Percentiles rank a stretch among this genome's conserved stretches.
These are phyloP conservation scores for Heteronetta atricapilla DNA, from an alignment of 2,113 vertebrate species.

Conservation along the genomic window DNA sequence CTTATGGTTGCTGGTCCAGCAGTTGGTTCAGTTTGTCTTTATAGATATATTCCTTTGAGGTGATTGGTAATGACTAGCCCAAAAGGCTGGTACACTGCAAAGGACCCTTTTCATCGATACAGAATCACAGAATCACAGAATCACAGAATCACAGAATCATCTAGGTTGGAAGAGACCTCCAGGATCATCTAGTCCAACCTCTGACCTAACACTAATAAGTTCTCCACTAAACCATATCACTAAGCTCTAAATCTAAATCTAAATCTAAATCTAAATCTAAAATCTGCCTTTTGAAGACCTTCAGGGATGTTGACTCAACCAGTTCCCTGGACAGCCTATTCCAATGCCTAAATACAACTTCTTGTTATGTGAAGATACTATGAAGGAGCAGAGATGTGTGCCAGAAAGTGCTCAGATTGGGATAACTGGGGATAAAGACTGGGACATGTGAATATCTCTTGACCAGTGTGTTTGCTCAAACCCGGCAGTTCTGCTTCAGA, in stretches of 20 bases:
- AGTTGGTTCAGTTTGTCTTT: background rate
- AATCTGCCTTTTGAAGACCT: too few species aligned
- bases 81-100: rapidly evolving
- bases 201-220: too few species aligned
- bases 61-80: background rate
- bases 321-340: too few species aligned
- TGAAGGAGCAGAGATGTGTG: rapidly evolving
- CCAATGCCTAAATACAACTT: too few species aligned
- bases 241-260: too few species aligned
- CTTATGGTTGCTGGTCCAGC: background rate
- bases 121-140: too few species aligned
- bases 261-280: too few species aligned
- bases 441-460: rapidly evolving
- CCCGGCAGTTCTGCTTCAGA: background rate
- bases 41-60: background rate
- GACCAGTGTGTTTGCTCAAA: rapidly evolving
- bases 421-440: background rate
- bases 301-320: too few species aligned
- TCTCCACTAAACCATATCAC: too few species aligned
- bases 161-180: too few species aligned
- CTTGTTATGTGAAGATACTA: background rate
- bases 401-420: background rate
- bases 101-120: background rate
- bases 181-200: too few species aligned
- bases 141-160: too few species aligned